Evolutionary conservation across 1,140 invertebrate species (phyloP).

Genomic region (Drosophila paulistorum): DNA sequence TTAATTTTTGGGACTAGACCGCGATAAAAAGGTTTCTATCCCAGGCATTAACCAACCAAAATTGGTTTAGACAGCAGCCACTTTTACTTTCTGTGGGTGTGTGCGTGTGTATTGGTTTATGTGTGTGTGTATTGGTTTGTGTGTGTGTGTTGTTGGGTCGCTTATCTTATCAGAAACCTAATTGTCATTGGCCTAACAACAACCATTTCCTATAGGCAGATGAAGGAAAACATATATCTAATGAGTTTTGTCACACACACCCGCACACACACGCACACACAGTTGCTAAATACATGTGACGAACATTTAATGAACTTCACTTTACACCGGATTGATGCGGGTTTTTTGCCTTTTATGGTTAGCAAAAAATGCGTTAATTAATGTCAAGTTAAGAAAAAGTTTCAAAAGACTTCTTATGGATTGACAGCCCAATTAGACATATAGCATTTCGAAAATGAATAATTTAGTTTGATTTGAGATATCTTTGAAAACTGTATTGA

Average conservation of each 20-base stretch:
- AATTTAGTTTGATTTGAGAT: no score
- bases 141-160: slow-evolving; percentile 27
- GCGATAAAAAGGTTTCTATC: slow-evolving; percentile 45
- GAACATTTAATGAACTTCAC: slow-evolving; percentile 68
- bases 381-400: slow-evolving; percentile 6
- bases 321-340: slow-evolving; percentile 31
- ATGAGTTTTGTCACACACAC: slow-evolving; percentile 34
- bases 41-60: slow-evolving; percentile 42
- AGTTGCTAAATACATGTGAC: slow-evolving; percentile 48
- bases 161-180: slow-evolving; percentile 76
- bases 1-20: slow-evolving; percentile 69
- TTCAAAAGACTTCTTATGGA: not conserved
- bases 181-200: slow-evolving; percentile 68
- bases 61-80: slow-evolving; percentile 74
- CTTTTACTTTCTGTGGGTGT: slow-evolving; percentile 31
- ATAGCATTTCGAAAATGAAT: not conserved
- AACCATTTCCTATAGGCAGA: slow-evolving; percentile 16
- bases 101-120: not conserved
- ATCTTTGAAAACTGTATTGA: not conserved
- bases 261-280: not conserved
- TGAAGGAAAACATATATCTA: slow-evolving; percentile 35
- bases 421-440: not conserved
- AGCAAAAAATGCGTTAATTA: slow-evolving; percentile 44
- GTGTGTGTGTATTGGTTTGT: not conserved
- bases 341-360: slow-evolving; percentile 1